These are phyloP conservation scores for Cataglyphis rosenhaueri DNA, from an alignment of 2,888 invertebrate genomes.

Conservation along the genomic window DNA sequence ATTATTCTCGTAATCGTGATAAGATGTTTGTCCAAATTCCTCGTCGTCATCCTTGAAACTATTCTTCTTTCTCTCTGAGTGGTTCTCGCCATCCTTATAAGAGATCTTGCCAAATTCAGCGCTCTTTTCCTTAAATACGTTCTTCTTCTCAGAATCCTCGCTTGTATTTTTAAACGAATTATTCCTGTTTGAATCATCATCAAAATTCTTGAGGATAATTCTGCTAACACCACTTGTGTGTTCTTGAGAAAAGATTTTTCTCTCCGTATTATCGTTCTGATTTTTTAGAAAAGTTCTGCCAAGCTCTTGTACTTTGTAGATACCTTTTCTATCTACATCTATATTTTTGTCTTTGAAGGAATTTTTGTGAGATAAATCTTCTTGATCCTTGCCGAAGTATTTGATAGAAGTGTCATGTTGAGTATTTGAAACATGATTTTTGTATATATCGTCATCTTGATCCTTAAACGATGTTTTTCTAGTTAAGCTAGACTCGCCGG, in stretches of 20 bases:
- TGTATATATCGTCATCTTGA: slow-evolving; percentile 50
- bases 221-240: slow-evolving; percentile 63
- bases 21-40: slow-evolving; percentile 35
- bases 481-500: slow-evolving; percentile 54
- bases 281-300: slow-evolving; percentile 67
- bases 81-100: slow-evolving; percentile 53
- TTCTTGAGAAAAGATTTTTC: slow-evolving; percentile 58
- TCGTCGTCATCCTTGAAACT: slow-evolving; percentile 16
- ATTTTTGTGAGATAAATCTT: slow-evolving; percentile 50
- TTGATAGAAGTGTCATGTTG: slow-evolving; percentile 55
- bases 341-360: slow-evolving; percentile 62
- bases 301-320: slow-evolving; percentile 57
- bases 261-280: slow-evolving; percentile 65
- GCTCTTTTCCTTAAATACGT: slow-evolving; percentile 64
- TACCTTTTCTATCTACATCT: slow-evolving; percentile 51
- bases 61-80: slow-evolving; percentile 31
- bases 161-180: slow-evolving; percentile 62
- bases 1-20: slow-evolving; percentile 54
- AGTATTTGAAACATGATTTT: slow-evolving; percentile 56
- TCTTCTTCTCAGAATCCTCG: slow-evolving; percentile 52
- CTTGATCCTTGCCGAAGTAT: slow-evolving; percentile 59
- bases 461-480: slow-evolving; percentile 64
- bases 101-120: slow-evolving; percentile 60
- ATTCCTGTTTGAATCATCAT: slow-evolving; percentile 62
- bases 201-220: slow-evolving; percentile 70